These are phyloP conservation scores for Azemiops feae DNA, from an alignment of 2,113 vertebrate species.

Conservation along the genomic window DNA sequence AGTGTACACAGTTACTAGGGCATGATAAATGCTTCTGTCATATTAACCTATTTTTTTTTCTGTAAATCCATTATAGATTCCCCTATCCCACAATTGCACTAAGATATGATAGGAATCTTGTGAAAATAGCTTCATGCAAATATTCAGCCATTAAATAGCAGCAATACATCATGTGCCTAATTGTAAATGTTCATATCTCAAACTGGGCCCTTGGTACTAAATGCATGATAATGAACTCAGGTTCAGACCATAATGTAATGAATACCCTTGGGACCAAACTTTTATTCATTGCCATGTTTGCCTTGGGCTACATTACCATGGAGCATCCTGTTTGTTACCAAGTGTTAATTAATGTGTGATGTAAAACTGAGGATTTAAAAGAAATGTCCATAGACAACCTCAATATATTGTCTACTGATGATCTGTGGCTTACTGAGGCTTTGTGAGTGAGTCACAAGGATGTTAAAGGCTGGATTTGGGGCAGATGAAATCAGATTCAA, in stretches of 20 bases:
- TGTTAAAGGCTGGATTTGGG: not conserved
- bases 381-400: not conserved
- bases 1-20: not conserved
- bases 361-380: not conserved
- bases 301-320: conserved; percentile 37
- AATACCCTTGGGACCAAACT: conserved; percentile 47
- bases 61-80: not conserved
- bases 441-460: not conserved
- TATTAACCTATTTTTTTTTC: not conserved
- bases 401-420: not conserved
- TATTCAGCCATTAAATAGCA: not conserved
- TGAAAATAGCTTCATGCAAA: not conserved
- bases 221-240: conserved; percentile 51
- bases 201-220: conserved; percentile 52
- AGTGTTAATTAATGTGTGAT: not conserved
- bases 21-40: not conserved
- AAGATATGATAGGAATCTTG: not conserved
- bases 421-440: not conserved
- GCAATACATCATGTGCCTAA: not conserved
- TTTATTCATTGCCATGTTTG: not conserved
- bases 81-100: not conserved
- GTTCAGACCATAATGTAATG: conserved; percentile 43
- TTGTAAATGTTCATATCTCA: not conserved
- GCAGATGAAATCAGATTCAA: not conserved
- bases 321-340: conserved; percentile 18